Conservation (phyloP, 2,113 vertebrate genomes). For the Proterorhinus semilunaris region DNA sequence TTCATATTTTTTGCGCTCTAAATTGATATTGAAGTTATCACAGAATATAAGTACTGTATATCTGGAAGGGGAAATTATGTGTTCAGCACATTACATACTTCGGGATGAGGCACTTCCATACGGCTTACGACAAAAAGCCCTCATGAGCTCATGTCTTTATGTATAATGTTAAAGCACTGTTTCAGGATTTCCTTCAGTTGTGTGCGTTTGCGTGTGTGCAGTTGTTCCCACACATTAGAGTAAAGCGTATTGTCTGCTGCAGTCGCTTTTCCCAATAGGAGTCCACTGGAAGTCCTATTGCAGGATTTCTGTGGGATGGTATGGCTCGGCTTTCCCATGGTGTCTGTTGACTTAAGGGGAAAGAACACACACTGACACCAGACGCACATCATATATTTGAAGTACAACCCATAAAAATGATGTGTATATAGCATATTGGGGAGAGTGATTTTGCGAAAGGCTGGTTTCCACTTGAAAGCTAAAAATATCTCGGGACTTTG, state of each 20-base stretch:
- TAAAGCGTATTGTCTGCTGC: neutral
- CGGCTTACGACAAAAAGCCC: too few relatives aligned
- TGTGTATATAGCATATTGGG: slow-evolving; percentile 8
- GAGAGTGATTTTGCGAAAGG: slow-evolving; percentile 7
- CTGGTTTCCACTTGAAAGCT: slow-evolving; percentile 28
- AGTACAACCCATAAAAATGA: neutral
- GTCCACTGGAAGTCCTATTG: neutral
- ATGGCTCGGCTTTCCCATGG: slow-evolving; percentile 3
- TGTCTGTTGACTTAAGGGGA: neutral
- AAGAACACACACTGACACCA: neutral
- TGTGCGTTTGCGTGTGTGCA: too few relatives aligned
- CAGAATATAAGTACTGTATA: too few relatives aligned
- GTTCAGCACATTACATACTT: too few relatives aligned
- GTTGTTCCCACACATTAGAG: neutral
- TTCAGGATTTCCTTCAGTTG: too few relatives aligned
- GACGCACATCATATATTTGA: neutral
- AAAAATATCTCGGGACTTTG: slow-evolving; percentile 26
- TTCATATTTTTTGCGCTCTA: too few relatives aligned
- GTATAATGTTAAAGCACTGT: too few relatives aligned
- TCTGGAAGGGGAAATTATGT: too few relatives aligned
- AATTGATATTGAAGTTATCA: too few relatives aligned
- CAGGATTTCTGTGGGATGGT: neutral
- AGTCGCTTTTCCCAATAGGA: neutral
- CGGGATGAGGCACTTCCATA: too few relatives aligned
- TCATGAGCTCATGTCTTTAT: too few relatives aligned